A percentile compares a stretch with the other conserved stretches of the same genome.
Evolutionary conservation across 2,888 invertebrate species (phyloP).

Genomic region (Ornithoptera alexandrae): DNA sequence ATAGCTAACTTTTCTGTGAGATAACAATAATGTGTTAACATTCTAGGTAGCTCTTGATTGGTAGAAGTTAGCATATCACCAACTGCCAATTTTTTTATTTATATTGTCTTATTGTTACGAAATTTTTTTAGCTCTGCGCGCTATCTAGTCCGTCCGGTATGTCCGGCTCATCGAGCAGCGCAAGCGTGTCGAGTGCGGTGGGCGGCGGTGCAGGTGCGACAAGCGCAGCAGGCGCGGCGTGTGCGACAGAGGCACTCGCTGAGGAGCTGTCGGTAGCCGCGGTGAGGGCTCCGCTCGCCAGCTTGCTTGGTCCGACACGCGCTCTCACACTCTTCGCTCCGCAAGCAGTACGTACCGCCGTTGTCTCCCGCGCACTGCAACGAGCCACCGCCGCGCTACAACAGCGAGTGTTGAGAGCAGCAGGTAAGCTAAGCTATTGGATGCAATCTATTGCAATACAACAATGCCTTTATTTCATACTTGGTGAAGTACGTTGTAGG

Average conservation of each 20-base stretch:
- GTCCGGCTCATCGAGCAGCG: conserved; percentile 32
- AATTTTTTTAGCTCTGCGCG: conserved; percentile 11
- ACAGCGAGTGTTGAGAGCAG: conserved; percentile 42
- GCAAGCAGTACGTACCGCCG: conserved; percentile 39
- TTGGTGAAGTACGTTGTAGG: no score
- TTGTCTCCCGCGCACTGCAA: conserved; percentile 35
- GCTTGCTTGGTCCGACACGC: conserved; percentile 54
- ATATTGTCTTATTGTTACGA: background rate
- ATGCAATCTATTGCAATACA: background rate
- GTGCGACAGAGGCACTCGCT: conserved; percentile 48
- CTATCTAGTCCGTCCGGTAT: conserved; percentile 11
- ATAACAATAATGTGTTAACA: no score
- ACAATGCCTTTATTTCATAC: no score
- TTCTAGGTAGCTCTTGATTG: no score
- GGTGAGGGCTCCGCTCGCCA: conserved; percentile 40
- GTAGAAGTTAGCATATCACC: no score
- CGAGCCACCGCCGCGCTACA: conserved; percentile 42
- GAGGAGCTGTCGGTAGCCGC: conserved; percentile 49
- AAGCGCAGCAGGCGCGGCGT: conserved; percentile 30
- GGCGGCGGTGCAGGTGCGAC: conserved; percentile 35
- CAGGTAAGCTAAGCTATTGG: conserved; percentile 30
- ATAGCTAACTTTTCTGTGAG: no score
- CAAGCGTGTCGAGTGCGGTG: conserved; percentile 25
- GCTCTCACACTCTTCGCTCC: conserved; percentile 45
- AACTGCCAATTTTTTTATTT: no score